A percentile compares a stretch with the other conserved stretches of the same genome.
Evolutionary conservation across 2,888 invertebrate species (phyloP).

Genomic region (Drosophila conformis): DNA sequence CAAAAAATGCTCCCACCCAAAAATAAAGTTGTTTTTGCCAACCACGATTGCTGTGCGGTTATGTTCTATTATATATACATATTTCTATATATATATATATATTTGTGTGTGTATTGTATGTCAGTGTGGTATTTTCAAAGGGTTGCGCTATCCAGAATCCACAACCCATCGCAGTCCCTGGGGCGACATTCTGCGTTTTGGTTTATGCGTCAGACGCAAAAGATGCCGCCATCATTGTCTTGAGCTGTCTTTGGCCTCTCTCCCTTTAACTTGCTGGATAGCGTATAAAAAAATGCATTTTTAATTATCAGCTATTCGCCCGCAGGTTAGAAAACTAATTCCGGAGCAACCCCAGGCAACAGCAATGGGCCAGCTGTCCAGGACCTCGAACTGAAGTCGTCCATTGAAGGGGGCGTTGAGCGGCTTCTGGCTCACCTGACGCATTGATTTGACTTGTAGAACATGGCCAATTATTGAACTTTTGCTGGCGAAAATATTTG

Average conservation of each 20-base stretch:
- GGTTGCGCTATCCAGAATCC: slow-evolving; percentile 58
- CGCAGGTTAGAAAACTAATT: slow-evolving; percentile 79
- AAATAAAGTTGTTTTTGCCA: slow-evolving; percentile 62
- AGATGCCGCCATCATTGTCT: slow-evolving; percentile 75
- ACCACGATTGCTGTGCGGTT: slow-evolving; percentile 50
- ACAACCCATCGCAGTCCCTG: slow-evolving; percentile 55
- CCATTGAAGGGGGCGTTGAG: background rate
- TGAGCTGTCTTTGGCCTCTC: slow-evolving; percentile 38
- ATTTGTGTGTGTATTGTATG: background rate
- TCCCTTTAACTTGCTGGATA: slow-evolving; percentile 7
- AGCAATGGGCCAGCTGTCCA: background rate
- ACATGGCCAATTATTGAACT: slow-evolving; percentile 85
- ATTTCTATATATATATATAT: background rate
- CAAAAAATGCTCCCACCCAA: slow-evolving; percentile 42
- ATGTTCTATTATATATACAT: slow-evolving; percentile 9
- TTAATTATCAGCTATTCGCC: slow-evolving; percentile 75
- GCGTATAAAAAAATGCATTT: slow-evolving; percentile 77
- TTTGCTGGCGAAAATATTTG: slow-evolving; percentile 75
- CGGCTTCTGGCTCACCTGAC: slow-evolving; percentile 52
- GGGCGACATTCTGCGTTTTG: slow-evolving; percentile 80
- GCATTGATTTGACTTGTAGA: slow-evolving; percentile 84
- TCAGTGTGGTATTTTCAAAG: slow-evolving; percentile 52
- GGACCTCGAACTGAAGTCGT: background rate
- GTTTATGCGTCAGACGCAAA: slow-evolving; percentile 76
- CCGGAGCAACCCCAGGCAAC: slow-evolving; percentile 60